Evolutionary conservation across 1,140 invertebrate species (phyloP).

Genomic region (Drosophila nigromelanica): DNA sequence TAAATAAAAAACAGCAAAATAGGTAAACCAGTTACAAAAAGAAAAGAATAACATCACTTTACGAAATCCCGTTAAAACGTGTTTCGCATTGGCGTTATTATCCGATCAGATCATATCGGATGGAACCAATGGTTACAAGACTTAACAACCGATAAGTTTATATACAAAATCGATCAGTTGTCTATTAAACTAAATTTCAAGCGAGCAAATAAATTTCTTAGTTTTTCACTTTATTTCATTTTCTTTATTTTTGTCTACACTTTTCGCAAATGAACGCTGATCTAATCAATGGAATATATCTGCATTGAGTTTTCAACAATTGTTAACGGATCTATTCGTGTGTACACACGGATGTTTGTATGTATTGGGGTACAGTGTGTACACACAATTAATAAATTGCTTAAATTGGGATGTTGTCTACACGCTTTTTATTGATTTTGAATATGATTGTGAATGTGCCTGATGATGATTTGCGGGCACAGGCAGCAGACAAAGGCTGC

Average conservation of each 20-base stretch:
- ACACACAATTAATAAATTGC: slow-evolving; percentile 33
- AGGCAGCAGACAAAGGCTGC: neutral
- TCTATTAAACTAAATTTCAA: slow-evolving; percentile 3
- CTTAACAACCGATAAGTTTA: slow-evolving; percentile 15
- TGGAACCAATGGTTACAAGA: no score
- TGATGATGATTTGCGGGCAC: slow-evolving; percentile 33
- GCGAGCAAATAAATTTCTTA: slow-evolving; percentile 10
- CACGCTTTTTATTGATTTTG: slow-evolving; percentile 64
- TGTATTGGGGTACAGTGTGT: slow-evolving; percentile 16
- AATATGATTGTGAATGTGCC: slow-evolving; percentile 7
- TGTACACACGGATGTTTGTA: neutral
- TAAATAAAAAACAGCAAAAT: neutral
- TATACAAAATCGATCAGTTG: neutral
- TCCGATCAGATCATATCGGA: neutral
- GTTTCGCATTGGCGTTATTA: slow-evolving; percentile 5
- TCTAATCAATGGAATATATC: slow-evolving; percentile 16
- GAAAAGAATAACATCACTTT: slow-evolving; percentile 10
- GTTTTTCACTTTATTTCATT: neutral
- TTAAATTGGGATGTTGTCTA: slow-evolving; percentile 33
- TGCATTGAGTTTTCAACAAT: slow-evolving; percentile 13
- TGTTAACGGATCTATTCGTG: slow-evolving; percentile 1
- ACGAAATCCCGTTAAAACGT: slow-evolving; percentile 23
- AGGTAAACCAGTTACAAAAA: slow-evolving; percentile 19
- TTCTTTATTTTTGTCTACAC: no score
- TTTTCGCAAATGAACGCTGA: slow-evolving; percentile 6